A percentile compares a stretch with the other conserved stretches of the same genome.
Conservation (phyloP, 2,113 vertebrate species). For the Xenopus laevis region DNA sequence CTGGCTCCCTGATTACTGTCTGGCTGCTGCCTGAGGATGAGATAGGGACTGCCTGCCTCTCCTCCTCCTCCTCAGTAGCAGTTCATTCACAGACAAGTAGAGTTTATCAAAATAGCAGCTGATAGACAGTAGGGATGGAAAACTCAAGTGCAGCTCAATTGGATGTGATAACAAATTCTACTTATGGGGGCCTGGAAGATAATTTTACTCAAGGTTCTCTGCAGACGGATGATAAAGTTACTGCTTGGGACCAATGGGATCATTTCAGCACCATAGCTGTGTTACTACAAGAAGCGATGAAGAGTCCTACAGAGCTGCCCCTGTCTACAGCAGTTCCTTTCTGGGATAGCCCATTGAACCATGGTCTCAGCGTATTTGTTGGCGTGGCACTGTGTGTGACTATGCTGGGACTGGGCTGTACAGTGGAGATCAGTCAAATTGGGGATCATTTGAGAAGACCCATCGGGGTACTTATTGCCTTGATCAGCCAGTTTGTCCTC, state of each 20-base stretch:
- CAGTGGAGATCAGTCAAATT: slow-evolving; percentile 82
- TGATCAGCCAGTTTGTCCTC: slow-evolving; percentile 88
- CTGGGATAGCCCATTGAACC: slow-evolving; percentile 82
- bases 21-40: slow-evolving; percentile 41
- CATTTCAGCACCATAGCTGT: slow-evolving; percentile 4
- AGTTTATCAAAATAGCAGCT: slow-evolving; percentile 2
- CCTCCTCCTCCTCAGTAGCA: slow-evolving; percentile 10
- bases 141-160: slow-evolving; percentile 28
- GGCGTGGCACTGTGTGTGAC: slow-evolving; percentile 86
- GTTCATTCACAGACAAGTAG: slow-evolving; percentile 32
- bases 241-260: slow-evolving; percentile 9
- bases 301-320: neutral
- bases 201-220: slow-evolving; percentile 12
- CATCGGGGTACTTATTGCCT: slow-evolving; percentile 80
- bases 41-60: slow-evolving; percentile 37
- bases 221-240: neutral
- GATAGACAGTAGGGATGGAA: slow-evolving; percentile 18
- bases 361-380: slow-evolving; percentile 85
- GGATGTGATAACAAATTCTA: slow-evolving; percentile 6
- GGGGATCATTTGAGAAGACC: slow-evolving; percentile 84
- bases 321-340: slow-evolving; percentile 53
- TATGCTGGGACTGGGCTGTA: slow-evolving; percentile 94
- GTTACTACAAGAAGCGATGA: slow-evolving; percentile 1
- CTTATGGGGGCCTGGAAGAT: slow-evolving; percentile 12
- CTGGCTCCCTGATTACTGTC: slow-evolving; percentile 33